A percentile compares a stretch with the other conserved stretches of the same genome.
phyloP scores from a whole-genome alignment of 2,113 vertebrate species.

The Taurulus bubalis region DNA sequence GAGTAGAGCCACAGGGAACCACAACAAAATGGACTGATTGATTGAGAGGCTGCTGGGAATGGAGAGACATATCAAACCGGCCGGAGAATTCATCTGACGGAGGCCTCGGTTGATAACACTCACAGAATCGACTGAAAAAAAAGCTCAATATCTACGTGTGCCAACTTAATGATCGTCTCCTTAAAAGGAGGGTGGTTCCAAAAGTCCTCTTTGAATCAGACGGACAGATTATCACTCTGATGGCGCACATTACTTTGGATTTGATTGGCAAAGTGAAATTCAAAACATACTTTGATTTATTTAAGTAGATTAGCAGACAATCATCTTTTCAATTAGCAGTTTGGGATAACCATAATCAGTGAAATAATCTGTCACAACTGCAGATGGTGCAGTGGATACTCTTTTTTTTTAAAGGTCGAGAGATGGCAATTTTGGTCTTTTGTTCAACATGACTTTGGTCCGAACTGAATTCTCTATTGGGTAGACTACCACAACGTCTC shows the following conservation, averaged over 20 bases:
- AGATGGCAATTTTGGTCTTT: not conserved
- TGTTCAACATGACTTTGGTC: constrained; percentile 3
- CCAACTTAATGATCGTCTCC: constrained; percentile 39
- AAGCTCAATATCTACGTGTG: constrained; percentile 46
- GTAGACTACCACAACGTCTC: not conserved
- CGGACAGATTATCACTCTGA: constrained; percentile 20
- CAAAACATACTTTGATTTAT: constrained; percentile 32
- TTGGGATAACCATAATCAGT: constrained; percentile 35
- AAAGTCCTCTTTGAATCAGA: constrained; percentile 34
- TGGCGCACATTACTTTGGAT: constrained; percentile 6
- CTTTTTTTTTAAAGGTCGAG: constrained; percentile 32
- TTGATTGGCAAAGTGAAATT: constrained; percentile 45
- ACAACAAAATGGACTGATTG: constrained; percentile 70
- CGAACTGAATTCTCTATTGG: not conserved
- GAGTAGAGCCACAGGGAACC: constrained; percentile 66
- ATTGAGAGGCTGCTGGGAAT: constrained; percentile 67
- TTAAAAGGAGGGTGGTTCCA: constrained; percentile 13
- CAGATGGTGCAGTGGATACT: constrained; percentile 25
- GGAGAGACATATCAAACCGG: constrained; percentile 46
- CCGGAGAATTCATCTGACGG: constrained; percentile 54
- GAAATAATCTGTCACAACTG: constrained; percentile 35
- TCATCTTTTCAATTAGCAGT: constrained; percentile 32
- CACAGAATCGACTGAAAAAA: constrained; percentile 22
- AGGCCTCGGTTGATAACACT: constrained; percentile 58
- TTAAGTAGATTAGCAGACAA: constrained; percentile 34